Evolutionary conservation across 2,797 vertebrate species (phyloP).

Genomic region (Chromis chromis): DNA sequence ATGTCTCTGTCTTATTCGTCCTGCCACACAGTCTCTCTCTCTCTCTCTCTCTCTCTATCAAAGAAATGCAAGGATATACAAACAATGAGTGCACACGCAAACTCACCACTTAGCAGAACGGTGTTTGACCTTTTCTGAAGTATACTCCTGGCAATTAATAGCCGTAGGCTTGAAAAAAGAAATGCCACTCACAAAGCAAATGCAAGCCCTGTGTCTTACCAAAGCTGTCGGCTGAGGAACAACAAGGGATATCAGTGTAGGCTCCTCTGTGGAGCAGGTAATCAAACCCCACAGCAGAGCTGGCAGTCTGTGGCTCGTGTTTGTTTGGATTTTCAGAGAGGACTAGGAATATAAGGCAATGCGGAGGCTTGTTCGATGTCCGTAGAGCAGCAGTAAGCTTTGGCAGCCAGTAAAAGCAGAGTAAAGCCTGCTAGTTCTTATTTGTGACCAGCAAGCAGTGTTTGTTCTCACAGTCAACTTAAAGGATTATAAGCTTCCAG

Average conservation of each 20-base stretch:
- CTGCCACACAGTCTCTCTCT: neutral
- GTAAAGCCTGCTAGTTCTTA: too few relatives aligned
- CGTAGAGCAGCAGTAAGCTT: neutral
- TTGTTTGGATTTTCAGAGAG: slow-evolving; percentile 8
- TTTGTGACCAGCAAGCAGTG: too few relatives aligned
- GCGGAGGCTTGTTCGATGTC: neutral
- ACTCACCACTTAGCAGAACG: slow-evolving; percentile 35
- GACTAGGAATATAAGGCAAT: neutral
- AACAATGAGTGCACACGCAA: slow-evolving; percentile 18
- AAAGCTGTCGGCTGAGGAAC: slow-evolving; percentile 1
- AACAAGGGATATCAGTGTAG: neutral
- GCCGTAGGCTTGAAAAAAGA: slow-evolving; percentile 33
- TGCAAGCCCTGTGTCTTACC: neutral
- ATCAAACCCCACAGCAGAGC: slow-evolving; percentile 4
- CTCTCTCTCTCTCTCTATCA: neutral
- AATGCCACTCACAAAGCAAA: slow-evolving; percentile 30
- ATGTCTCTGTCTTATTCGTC: slow-evolving; percentile 1
- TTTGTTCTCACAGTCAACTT: too few relatives aligned
- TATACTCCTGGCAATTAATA: slow-evolving; percentile 42
- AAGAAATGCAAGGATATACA: neutral
- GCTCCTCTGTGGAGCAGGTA: neutral
- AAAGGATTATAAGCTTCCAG: too few relatives aligned
- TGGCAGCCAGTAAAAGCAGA: too few relatives aligned
- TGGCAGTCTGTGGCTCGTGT: neutral
- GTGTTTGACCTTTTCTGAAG: slow-evolving; percentile 70